Base-by-base conservation (phyloP, 2,113 vertebrate genomes). In the Lanius ludovicianus region DNA sequence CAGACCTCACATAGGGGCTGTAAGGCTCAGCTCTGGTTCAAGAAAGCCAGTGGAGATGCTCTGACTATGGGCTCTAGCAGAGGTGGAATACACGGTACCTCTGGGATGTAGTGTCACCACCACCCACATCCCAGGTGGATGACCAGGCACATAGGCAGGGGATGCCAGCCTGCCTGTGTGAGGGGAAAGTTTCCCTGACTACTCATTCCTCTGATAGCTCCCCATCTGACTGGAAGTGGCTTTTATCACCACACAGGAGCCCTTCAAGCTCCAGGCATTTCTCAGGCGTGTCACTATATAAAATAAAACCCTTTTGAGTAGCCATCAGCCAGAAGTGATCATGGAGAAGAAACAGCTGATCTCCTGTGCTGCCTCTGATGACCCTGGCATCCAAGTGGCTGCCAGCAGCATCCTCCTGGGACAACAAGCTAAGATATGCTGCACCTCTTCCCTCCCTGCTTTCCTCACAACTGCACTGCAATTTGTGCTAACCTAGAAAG, bases 11-110 rank as follows among this genome's bases (percentile, higher is more conserved):
- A 17, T 0, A 0, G 22, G 21, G 60, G 39, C 28, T 65, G 31
- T 24, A 10, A 39, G 13, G 56, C 39, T 89, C 24, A 2, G 7
- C 33, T 53, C 42, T 69, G n/a, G 28, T 2, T 41, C 60, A 50
- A 39, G 14, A 65, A 35, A 80, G 24, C 23, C 65, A n/a, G 23
- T 2, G 52, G 53, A 81, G 64, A 77, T 10, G 37, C 47, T 78
- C 3, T 0, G 0, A 42, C 41, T 3, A 2, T 0, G 5, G 65
- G 47, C 17, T 85, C 44, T 2, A 47, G 25, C n/a, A 65, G 52
- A 44, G 57, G n/a, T 52, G 42, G 30, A 55, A 59, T 6, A 27
- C 5, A 14, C 0, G 1, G 62, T 2, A 41, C 15, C 69, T 5
- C 11, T 2, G 39, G 70, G 39, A 46, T 33, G 21, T 7, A 11